A percentile compares a stretch with the other conserved stretches of the same genome.
These are phyloP conservation scores for Apotomis capreana DNA, from an alignment of 2,888 invertebrate species.

Conservation along the genomic window DNA sequence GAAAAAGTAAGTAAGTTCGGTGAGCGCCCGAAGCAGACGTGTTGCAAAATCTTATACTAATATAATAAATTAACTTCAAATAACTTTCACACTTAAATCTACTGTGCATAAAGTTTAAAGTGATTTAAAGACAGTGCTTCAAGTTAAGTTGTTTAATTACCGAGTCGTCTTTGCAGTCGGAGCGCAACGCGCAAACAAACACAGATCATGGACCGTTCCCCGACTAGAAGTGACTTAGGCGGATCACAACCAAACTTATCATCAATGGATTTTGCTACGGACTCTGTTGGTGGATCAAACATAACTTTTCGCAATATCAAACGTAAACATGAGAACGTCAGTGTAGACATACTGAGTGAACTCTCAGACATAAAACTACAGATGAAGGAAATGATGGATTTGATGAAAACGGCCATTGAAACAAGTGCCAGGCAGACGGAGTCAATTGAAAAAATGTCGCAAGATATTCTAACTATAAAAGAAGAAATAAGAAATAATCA, in stretches of 20 bases:
- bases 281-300: neutral
- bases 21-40: neutral
- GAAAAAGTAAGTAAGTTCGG: too few relatives aligned
- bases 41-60: neutral
- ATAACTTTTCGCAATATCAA: neutral
- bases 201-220: too few relatives aligned
- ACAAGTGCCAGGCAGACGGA: neutral
- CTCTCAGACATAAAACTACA: neutral
- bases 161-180: too few relatives aligned
- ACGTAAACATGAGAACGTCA: neutral
- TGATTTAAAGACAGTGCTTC: neutral
- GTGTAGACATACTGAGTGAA: neutral
- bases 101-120: neutral
- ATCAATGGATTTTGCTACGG: neutral
- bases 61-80: neutral
- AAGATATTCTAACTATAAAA: neutral
- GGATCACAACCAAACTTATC: too few relatives aligned
- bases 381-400: neutral
- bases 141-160: neutral
- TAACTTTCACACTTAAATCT: neutral
- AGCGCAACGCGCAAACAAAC: too few relatives aligned
- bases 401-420: neutral
- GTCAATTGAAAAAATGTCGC: neutral
- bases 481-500: slow-evolving; percentile 1
- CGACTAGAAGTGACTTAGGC: too few relatives aligned